Base-by-base conservation (phyloP, 1,140 invertebrate species). In the Drosophila pseudoananassae region DNA sequence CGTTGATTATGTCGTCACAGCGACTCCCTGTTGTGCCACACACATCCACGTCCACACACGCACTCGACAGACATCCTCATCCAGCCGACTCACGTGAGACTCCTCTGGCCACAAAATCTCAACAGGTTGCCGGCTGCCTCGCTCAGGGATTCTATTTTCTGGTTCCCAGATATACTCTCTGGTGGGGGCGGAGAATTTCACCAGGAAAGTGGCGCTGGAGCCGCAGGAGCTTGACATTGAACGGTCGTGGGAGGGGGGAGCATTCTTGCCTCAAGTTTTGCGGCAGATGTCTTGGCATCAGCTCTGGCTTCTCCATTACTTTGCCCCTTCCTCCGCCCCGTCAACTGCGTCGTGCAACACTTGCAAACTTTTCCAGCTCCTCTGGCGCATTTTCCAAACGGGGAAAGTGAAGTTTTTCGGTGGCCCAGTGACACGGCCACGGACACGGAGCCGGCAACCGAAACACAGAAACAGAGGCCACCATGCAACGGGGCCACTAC, bases 1-100 rank as follows among this genome's bases (percentile, higher is more conserved):
- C 79, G 79, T 82, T 88, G 78, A 87, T 85, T 82, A 87, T 87
- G 83, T 87, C 71, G 78, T 82, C 74, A 78, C 68, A 70, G 57
- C 59, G 63, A 69, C 66, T 70, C 66, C 66, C 66, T 29, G 51
- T 38, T 66, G 66, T 65, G 64, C 10, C 40, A 14, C 72, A 58
- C 12, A 45, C 15, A 66, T 54, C 29, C 27, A 55, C 15, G 27
- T 27, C 1, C 45, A 40, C 27, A 8, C 47, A 40, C 68, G 58
- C 17, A 60, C 8, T 7, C 14, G 15, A 4, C 50, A 56, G 51
- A 70, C 66, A 56, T 69, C 64, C 66, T 40, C 65, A 46, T 60
- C 64, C 40, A 59, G 53, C 52, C 54, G 64, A 53, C 61, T 60
- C 36, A 69, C 64, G 58, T 45, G 38, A 64, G 63, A 57, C 38